Evolutionary conservation across 2,797 vertebrate genomes (phyloP), one percentile per base, ranked within the genome.

Genomic region (Anisognathus igniventris): DNA sequence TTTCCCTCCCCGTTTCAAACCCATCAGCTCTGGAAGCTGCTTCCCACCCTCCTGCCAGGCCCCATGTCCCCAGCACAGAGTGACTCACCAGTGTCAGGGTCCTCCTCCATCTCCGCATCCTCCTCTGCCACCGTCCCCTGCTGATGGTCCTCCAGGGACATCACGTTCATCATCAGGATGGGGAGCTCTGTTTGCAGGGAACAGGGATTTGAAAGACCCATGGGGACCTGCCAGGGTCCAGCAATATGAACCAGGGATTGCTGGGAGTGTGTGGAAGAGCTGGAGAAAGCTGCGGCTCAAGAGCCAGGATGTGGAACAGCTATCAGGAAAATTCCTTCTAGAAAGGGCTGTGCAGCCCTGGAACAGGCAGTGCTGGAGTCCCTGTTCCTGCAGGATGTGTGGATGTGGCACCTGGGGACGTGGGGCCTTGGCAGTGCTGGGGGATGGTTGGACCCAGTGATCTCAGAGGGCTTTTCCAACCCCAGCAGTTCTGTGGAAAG

Each of bases 371-470:
- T 17, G 44, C 18, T 7, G 31, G 18, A 16, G 14, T 45, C 50
- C 6, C 66, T 27, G 6, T 7, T 37, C 30, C 51, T 27, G 42
- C 31, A 5, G 33, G 47, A 30, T 0, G 0, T 13, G 37, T 58
- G 61, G 4, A 5, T 51, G 8, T 23, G 33, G 67, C 7, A 7
- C 51, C 13, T 6, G 28, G 64, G 35, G 64, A 53, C 35, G 2
- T 1, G 47, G 39, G 42, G 57, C 6, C 47, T 65, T 1, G 40
- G 64, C 54, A 67, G 39, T 3, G 65, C 4, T 27, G 17, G n/a
- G 44, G 33, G 4, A 40, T 1, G 1, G 25, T 0, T 45, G 44
- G 54, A 33, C 23, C 25, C 1, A 0, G 0, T 4, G 35, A 31
- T 18, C 37, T 45, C 14, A 37, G 37, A 33, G 45, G 24, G 10